Conservation (phyloP, 1,140 invertebrate genomes). For the Anastrepha ludens region DNA sequence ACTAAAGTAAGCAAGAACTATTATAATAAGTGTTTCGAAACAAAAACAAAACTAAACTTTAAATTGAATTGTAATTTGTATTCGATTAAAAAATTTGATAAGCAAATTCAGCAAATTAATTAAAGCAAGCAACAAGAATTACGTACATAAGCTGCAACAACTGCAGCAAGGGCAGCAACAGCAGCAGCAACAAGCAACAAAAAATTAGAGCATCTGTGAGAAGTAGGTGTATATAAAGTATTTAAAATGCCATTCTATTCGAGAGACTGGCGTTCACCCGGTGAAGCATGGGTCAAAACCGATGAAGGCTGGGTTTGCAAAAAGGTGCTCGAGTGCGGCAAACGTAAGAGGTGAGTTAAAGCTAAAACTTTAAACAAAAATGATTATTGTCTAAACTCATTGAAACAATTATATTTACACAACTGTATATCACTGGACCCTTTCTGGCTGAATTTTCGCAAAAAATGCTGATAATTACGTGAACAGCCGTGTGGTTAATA, state of each 20-base stretch:
- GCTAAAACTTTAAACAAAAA: too few species aligned
- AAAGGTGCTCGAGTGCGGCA: slow-evolving; percentile 90
- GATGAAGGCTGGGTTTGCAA: slow-evolving; percentile 96
- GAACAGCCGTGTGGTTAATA: too few species aligned
- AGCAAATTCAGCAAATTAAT: slow-evolving; percentile 16
- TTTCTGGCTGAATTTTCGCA: too few species aligned
- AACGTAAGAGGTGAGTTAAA: slow-evolving; percentile 76
- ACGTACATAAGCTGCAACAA: not conserved
- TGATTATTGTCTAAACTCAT: too few species aligned
- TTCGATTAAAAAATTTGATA: not conserved
- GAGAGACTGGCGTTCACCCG: slow-evolving; percentile 95
- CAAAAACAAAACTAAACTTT: slow-evolving; percentile 3
- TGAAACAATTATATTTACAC: too few species aligned
- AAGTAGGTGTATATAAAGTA: not conserved
- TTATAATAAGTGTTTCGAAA: not conserved
- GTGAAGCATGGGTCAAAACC: slow-evolving; percentile 98
- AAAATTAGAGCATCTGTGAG: not conserved
- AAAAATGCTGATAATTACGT: too few species aligned
- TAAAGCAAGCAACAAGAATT: not conserved
- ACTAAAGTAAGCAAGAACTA: slow-evolving; percentile 52
- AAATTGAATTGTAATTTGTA: slow-evolving; percentile 7
- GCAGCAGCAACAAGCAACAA: slow-evolving; percentile 2
- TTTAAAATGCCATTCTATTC: slow-evolving; percentile 94
- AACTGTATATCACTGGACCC: too few species aligned
- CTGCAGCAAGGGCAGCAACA: not conserved